Conservation (phyloP, 2,113 vertebrate genomes). For the Hiodon tergisus region DNA sequence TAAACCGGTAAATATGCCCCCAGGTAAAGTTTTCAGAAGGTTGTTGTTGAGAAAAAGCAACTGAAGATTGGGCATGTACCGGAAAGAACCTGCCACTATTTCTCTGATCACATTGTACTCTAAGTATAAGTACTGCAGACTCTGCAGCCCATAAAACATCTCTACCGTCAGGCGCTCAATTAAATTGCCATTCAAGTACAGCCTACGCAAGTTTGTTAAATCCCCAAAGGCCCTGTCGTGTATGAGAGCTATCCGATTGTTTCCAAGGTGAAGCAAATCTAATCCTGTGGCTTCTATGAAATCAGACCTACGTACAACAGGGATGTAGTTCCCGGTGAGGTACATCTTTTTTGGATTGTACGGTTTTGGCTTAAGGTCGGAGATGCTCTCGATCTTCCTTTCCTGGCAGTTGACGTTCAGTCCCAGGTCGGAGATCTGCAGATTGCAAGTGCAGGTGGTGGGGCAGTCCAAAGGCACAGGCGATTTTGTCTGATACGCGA, state of each 20-base stretch:
- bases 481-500: slow-evolving; percentile 98
- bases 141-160: slow-evolving; percentile 89
- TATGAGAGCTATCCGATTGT: slow-evolving; percentile 91
- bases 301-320: slow-evolving; percentile 83
- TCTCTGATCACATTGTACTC: slow-evolving; percentile 94
- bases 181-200: slow-evolving; percentile 95
- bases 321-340: slow-evolving; percentile 94
- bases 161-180: slow-evolving; percentile 87
- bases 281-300: slow-evolving; percentile 90
- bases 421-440: slow-evolving; percentile 96
- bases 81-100: slow-evolving; percentile 82
- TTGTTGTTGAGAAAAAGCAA: slow-evolving; percentile 96
- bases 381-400: slow-evolving; percentile 92
- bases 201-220: slow-evolving; percentile 86
- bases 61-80: slow-evolving; percentile 87
- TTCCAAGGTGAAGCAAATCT: slow-evolving; percentile 95
- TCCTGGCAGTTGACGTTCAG: slow-evolving; percentile 99
- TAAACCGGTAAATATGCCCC: slow-evolving; percentile 83
- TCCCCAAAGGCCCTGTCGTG: slow-evolving; percentile 93
- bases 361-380: slow-evolving; percentile 94
- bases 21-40: slow-evolving; percentile 82
- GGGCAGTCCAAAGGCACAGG: slow-evolving; percentile 99
- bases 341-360: slow-evolving; percentile 99
- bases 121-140: slow-evolving; percentile 94
- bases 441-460: slow-evolving; percentile 90